Evolutionary conservation across 2,113 vertebrate genomes (phyloP).

Genomic region (Alexandromys fortis): DNA sequence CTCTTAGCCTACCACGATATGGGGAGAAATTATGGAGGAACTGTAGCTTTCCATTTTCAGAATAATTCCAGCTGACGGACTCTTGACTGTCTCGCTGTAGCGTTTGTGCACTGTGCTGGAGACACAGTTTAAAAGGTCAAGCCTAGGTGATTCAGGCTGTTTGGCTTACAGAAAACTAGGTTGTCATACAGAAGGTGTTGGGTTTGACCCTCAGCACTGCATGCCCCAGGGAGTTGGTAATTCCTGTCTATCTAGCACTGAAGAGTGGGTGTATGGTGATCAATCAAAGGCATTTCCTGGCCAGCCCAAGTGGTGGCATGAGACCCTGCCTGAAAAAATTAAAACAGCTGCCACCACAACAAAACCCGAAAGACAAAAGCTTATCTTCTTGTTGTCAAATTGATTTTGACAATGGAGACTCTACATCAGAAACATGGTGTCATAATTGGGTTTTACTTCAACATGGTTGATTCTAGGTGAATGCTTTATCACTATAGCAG

Average conservation of each 20-base stretch:
- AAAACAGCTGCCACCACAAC: neutral
- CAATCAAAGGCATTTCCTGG: too few species aligned
- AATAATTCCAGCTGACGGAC: neutral
- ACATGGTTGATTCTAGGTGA: neutral
- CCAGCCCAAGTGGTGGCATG: neutral
- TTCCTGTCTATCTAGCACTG: too few species aligned
- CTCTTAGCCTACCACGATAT: neutral
- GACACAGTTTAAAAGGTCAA: too few species aligned
- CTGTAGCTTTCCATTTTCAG: neutral
- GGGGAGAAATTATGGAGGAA: neutral
- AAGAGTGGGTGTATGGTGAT: too few species aligned
- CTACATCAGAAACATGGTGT: neutral
- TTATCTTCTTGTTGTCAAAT: neutral
- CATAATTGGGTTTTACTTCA: neutral
- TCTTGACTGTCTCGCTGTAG: too few species aligned
- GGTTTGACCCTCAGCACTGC: too few species aligned
- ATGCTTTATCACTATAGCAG: neutral
- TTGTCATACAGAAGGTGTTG: too few species aligned
- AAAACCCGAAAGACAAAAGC: neutral
- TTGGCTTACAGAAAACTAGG: too few species aligned
- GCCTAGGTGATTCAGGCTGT: too few species aligned
- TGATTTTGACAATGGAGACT: neutral
- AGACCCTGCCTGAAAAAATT: neutral
- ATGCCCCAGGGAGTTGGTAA: too few species aligned
- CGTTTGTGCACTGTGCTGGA: too few species aligned